A percentile compares a stretch with the other conserved stretches of the same genome.
These are phyloP conservation scores for Acronicta aceris DNA, from an alignment of 2,888 invertebrate species.

Conservation along the genomic window DNA sequence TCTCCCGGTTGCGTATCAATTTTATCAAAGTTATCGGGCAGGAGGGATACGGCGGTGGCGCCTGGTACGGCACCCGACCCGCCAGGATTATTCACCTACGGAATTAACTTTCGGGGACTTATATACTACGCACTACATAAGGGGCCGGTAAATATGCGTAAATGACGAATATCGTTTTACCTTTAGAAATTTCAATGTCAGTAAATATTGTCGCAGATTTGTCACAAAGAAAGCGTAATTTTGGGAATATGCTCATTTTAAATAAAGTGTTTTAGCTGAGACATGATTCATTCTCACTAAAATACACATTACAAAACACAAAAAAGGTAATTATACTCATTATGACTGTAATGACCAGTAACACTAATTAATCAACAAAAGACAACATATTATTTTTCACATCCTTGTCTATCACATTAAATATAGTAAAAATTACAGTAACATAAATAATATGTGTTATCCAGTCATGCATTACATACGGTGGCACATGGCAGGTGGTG, in stretches of 20 bases:
- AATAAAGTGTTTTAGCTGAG: neutral
- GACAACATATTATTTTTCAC: slow-evolving; percentile 4
- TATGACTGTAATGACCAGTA: neutral
- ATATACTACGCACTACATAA: slow-evolving; percentile 43
- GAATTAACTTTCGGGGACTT: slow-evolving; percentile 54
- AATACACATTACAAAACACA: neutral
- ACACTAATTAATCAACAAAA: slow-evolving; percentile 4
- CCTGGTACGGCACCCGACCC: slow-evolving; percentile 79
- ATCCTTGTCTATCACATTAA: slow-evolving; percentile 2
- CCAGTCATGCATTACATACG: slow-evolving; percentile 74
- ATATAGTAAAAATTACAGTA: slow-evolving; percentile 34
- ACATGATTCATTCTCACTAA: slow-evolving; percentile 7
- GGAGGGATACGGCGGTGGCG: slow-evolving; percentile 74
- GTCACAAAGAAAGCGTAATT: too few relatives aligned
- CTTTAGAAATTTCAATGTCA: slow-evolving; percentile 3
- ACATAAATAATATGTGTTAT: slow-evolving; percentile 52
- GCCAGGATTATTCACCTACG: slow-evolving; percentile 59
- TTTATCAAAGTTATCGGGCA: slow-evolving; percentile 72
- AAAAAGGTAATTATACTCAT: neutral
- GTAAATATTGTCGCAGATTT: too few relatives aligned
- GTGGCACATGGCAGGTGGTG: slow-evolving; percentile 80
- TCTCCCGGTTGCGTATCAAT: slow-evolving; percentile 75
- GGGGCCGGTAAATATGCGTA: slow-evolving; percentile 29
- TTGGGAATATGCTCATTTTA: neutral
- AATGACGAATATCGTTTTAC: slow-evolving; percentile 12